Conservation (phyloP, 2,797 vertebrate genomes). For the Atherinosoma microstoma region DNA sequence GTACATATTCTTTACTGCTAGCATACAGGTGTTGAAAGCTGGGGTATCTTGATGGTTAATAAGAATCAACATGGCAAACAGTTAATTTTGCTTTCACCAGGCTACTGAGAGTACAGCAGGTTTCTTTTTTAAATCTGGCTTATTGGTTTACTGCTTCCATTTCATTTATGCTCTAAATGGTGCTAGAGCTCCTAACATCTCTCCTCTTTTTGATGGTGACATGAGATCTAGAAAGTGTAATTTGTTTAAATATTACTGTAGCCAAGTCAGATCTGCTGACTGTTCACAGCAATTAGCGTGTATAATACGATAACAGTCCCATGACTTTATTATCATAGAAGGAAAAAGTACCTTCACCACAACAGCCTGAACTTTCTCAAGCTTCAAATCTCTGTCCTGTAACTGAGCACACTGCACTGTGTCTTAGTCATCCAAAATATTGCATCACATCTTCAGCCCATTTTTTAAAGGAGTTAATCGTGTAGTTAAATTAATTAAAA, state of each 20-base stretch:
- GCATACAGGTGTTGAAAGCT: not conserved
- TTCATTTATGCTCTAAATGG: not conserved
- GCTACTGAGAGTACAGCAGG: too few relatives aligned
- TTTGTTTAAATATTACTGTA: not conserved
- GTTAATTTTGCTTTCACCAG: too few relatives aligned
- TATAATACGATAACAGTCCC: not conserved
- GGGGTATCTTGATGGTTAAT: not conserved
- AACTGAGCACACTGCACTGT: not conserved
- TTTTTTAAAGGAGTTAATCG: not conserved
- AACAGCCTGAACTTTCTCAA: not conserved
- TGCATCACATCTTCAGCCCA: not conserved
- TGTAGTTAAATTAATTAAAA: not conserved
- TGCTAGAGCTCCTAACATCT: not conserved
- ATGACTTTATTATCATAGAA: not conserved
- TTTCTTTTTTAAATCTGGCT: not conserved
- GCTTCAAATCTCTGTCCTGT: not conserved
- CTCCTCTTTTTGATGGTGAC: not conserved
- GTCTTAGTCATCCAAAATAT: not conserved
- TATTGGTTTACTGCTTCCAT: not conserved
- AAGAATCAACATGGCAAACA: not conserved
- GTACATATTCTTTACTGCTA: not conserved
- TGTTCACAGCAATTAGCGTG: not conserved
- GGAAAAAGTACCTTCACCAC: not conserved
- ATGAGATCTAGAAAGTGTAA: not conserved
- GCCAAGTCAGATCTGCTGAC: not conserved